Conservation (phyloP, 2,888 invertebrate genomes). For the Acrobasis consociella region DNA sequence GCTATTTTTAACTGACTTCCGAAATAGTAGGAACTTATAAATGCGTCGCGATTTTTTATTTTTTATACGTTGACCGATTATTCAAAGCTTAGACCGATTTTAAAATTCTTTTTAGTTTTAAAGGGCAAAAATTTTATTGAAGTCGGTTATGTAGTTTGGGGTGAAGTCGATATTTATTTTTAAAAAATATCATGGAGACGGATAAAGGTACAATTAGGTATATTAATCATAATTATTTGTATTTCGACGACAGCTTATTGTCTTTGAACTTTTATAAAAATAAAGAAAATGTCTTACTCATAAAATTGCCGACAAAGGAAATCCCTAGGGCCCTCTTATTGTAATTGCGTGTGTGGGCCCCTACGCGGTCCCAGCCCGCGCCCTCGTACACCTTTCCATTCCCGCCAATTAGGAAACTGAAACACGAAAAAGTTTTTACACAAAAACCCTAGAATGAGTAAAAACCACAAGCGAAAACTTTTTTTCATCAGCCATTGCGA, state of each 20-base stretch:
- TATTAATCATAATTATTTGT: too few relatives aligned
- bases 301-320: conserved; percentile 83
- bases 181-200: too few relatives aligned
- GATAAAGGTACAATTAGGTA: too few relatives aligned
- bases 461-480: background rate
- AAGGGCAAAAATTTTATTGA: too few relatives aligned
- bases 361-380: conserved; percentile 79
- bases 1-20: too few relatives aligned
- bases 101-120: too few relatives aligned
- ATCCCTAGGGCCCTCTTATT: conserved; percentile 80
- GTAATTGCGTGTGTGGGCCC: conserved; percentile 80
- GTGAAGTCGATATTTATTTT: too few relatives aligned
- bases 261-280: background rate
- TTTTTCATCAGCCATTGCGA: background rate
- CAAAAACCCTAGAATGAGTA: background rate
- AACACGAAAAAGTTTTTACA: conserved; percentile 26
- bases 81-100: too few relatives aligned
- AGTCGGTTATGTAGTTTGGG: too few relatives aligned
- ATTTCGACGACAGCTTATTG: background rate
- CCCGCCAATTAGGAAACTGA: conserved; percentile 82
- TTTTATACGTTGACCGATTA: too few relatives aligned
- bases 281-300: conserved; percentile 52
- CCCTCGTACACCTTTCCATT: conserved; percentile 85
- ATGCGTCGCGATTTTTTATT: too few relatives aligned
- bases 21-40: too few relatives aligned